A percentile compares a stretch with the other conserved stretches of the same genome.
Conservation (phyloP, 2,888 invertebrate species). For the Halocaridina rubra region DNA sequence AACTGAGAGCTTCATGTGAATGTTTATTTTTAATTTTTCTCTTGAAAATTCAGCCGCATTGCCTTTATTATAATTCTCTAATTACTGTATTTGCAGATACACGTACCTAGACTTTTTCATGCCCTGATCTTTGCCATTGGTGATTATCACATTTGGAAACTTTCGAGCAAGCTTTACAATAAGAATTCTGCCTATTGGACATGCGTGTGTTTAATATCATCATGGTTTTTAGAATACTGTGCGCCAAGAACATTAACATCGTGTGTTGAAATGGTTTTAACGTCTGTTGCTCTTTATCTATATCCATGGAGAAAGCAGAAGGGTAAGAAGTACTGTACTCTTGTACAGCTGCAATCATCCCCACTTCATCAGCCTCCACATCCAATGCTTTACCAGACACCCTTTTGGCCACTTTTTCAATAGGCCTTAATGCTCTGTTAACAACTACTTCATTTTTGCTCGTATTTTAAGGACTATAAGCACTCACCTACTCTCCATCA, state of each 20-base stretch:
- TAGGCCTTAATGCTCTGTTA: too few relatives aligned
- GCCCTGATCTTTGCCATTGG: conserved; percentile 43
- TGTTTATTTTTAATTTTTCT: neutral
- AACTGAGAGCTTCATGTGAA: neutral
- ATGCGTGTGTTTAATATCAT: conserved; percentile 71
- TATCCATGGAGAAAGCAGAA: conserved; percentile 51
- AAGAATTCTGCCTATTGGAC: conserved; percentile 76
- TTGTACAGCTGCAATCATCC: too few relatives aligned
- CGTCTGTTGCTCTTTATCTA: conserved; percentile 82
- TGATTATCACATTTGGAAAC: conserved; percentile 38
- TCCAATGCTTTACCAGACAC: too few relatives aligned
- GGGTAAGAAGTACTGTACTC: too few relatives aligned
- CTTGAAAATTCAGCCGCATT: neutral
- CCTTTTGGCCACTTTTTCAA: too few relatives aligned
- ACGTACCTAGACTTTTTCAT: conserved; percentile 48
- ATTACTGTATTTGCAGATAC: conserved; percentile 32
- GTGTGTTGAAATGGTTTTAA: conserved; percentile 84
- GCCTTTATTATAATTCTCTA: neutral
- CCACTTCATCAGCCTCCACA: too few relatives aligned
- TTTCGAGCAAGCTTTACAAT: conserved; percentile 64
- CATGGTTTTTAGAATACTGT: conserved; percentile 94
- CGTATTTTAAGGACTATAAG: too few relatives aligned
- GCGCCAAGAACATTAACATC: conserved; percentile 89
- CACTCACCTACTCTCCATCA: too few relatives aligned
- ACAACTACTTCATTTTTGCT: too few relatives aligned